A percentile compares a stretch with the other conserved stretches of the same genome.
phyloP scores from a whole-genome alignment of 2,888 invertebrate species.

The Drosophila maculinotata region DNA sequence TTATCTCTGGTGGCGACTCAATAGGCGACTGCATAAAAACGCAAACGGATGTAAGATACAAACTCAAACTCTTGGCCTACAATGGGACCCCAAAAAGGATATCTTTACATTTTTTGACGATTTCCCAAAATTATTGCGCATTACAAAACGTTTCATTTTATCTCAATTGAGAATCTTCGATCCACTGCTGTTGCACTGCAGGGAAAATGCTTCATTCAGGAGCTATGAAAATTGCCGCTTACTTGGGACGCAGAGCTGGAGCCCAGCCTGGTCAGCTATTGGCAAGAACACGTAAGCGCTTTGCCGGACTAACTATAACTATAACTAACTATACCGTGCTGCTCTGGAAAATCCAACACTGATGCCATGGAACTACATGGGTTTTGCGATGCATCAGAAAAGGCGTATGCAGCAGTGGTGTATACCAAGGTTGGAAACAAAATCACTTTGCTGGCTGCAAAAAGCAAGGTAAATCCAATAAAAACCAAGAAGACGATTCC shows the following conservation, averaged over 20 bases:
- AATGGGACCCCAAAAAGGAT: no score
- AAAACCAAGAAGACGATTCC: no score
- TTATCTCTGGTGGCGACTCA: neutral
- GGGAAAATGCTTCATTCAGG: neutral
- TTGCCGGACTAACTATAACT: neutral
- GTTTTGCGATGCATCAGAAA: neutral
- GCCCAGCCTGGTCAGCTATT: neutral
- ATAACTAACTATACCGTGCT: neutral
- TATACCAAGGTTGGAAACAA: no score
- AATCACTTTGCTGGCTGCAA: slow-evolving; percentile 1
- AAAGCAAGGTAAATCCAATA: slow-evolving; percentile 1
- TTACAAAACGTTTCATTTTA: no score
- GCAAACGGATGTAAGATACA: neutral
- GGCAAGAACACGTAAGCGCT: no score
- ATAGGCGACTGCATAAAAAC: neutral
- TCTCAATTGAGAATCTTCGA: no score
- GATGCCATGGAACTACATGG: neutral
- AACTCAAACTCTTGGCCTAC: no score
- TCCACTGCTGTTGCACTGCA: no score
- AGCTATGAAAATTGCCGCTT: neutral
- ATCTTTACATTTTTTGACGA: no score
- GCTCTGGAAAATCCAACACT: neutral
- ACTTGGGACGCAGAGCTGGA: neutral
- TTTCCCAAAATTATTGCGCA: no score
- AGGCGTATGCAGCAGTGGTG: no score